phyloP scores from a whole-genome alignment of 2,113 vertebrate genomes.

The Phodopus roborovskii region DNA sequence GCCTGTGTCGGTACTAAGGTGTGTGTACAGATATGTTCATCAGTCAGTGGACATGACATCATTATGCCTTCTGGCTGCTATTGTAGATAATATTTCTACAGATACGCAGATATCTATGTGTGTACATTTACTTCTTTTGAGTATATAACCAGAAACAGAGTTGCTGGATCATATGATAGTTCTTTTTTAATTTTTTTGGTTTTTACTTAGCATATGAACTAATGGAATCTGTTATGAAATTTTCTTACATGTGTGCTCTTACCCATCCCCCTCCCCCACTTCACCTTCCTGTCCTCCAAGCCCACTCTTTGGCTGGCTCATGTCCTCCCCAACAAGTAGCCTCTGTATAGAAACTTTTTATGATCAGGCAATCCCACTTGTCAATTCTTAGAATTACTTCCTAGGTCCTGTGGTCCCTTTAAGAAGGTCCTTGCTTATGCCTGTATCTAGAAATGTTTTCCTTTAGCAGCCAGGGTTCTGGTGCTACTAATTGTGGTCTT shows the following conservation, averaged over 20 bases:
- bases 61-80: neutral
- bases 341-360: neutral
- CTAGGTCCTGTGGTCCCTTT: no score
- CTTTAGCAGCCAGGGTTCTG: no score
- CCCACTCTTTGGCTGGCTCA: neutral
- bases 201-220: neutral
- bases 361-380: neutral
- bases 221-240: neutral
- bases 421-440: neutral
- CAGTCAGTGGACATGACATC: no score
- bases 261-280: neutral
- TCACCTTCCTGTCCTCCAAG: no score
- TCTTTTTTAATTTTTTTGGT: neutral
- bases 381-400: neutral
- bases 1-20: neutral
- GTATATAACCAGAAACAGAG: neutral
- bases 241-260: neutral
- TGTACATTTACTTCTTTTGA: neutral
- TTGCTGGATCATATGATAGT: neutral
- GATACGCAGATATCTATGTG: neutral
- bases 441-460: no score
- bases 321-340: neutral
- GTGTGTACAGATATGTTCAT: neutral
- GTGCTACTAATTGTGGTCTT: neutral
- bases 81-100: neutral